Percentiles rank a stretch among this genome's conserved stretches.
Conservation (phyloP, 2,888 invertebrate species). For the Chaitophorus viminalis region DNA sequence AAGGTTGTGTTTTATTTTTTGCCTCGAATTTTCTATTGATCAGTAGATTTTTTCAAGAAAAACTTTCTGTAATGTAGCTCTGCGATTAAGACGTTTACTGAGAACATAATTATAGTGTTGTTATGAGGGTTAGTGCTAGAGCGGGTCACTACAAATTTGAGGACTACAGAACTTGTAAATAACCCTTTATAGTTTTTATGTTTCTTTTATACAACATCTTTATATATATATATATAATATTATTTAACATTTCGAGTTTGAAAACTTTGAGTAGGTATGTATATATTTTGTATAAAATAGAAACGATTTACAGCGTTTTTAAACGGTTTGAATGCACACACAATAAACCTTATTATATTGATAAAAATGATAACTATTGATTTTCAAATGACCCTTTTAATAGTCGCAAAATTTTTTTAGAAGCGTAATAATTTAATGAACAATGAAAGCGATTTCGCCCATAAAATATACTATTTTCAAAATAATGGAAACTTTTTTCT, state of each 20-base stretch:
- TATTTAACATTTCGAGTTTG: background rate
- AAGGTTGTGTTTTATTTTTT: background rate
- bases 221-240: background rate
- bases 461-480: no score
- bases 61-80: background rate
- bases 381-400: no score
- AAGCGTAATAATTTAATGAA: background rate
- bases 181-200: background rate
- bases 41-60: background rate
- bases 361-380: no score
- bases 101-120: background rate
- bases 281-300: background rate
- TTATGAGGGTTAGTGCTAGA: background rate
- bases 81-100: background rate
- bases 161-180: background rate
- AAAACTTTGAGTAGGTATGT: background rate
- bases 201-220: background rate
- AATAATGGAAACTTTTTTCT: no score
- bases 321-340: background rate
- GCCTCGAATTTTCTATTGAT: background rate
- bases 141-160: background rate
- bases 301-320: background rate
- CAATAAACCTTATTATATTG: background rate
- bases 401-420: background rate
- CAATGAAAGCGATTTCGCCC: no score